Conservation (phyloP, 2,113 vertebrate genomes). For the Lathamus discolor region DNA sequence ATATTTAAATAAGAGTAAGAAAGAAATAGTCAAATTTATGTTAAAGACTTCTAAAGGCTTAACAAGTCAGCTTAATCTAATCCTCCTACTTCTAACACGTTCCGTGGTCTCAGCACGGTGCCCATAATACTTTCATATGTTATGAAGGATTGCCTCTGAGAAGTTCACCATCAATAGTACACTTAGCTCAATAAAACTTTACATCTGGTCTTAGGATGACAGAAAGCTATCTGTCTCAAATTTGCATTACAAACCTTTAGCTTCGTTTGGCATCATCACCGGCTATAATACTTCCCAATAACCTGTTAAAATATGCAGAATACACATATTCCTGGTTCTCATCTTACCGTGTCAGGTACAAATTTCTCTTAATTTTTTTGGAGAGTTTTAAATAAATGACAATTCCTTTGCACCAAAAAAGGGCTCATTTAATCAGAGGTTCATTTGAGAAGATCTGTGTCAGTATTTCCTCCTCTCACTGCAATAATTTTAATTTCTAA, state of each 20-base stretch:
- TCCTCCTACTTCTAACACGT: conserved; percentile 49
- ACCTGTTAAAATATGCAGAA: conserved; percentile 23
- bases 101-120: conserved; percentile 52
- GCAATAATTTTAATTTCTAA: background rate
- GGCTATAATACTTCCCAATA: conserved; percentile 24
- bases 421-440: conserved; percentile 5
- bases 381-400: background rate
- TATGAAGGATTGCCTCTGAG: conserved; percentile 62
- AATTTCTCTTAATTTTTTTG: background rate
- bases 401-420: conserved; percentile 10
- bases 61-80: conserved; percentile 71
- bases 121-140: conserved; percentile 45
- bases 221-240: conserved; percentile 63
- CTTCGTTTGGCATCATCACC: conserved; percentile 44
- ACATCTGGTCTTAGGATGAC: conserved; percentile 57
- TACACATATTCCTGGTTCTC: background rate
- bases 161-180: conserved; percentile 45
- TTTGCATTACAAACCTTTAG: conserved; percentile 70
- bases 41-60: conserved; percentile 68
- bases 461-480: background rate
- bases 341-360: conserved; percentile 17
- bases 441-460: conserved; percentile 2
- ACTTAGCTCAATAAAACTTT: conserved; percentile 62
- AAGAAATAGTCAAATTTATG: conserved; percentile 72
- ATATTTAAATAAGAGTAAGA: conserved; percentile 63